A percentile compares a stretch with the other conserved stretches of the same genome.
Evolutionary conservation across 1,140 invertebrate species (phyloP).

Genomic region (Drosophila ambigua): DNA sequence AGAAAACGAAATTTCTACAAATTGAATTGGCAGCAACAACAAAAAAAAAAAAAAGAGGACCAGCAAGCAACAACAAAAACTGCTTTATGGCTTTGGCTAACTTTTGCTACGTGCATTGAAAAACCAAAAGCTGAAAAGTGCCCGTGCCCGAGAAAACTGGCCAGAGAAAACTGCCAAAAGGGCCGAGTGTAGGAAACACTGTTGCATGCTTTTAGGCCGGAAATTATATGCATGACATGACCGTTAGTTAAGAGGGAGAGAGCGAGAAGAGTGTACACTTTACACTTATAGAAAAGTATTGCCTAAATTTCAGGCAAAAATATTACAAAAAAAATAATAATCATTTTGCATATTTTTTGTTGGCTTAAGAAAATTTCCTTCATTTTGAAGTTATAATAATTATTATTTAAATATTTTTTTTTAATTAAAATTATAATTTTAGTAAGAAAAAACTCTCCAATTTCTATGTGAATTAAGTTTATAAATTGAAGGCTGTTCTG

Average conservation of each 20-base stretch:
- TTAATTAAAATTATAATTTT: too few species aligned
- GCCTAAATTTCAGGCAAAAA: too few species aligned
- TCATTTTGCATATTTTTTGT: too few species aligned
- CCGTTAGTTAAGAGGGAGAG: conserved; percentile 26
- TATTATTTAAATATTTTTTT: too few species aligned
- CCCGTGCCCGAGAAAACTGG: neutral
- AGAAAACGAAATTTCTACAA: conserved; percentile 49
- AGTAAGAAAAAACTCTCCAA: too few species aligned
- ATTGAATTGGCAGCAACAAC: conserved; percentile 61
- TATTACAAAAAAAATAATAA: too few species aligned
- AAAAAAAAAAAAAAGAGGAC: conserved; percentile 8
- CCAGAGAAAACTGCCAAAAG: neutral
- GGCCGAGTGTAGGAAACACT: conserved; percentile 37
- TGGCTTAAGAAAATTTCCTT: too few species aligned
- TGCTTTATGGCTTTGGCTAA: conserved; percentile 77
- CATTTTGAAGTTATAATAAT: too few species aligned
- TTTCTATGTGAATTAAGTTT: too few species aligned
- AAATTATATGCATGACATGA: conserved; percentile 58
- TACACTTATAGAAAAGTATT: too few species aligned
- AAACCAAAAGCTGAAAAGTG: conserved; percentile 42
- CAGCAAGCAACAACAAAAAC: conserved; percentile 49
- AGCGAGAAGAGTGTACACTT: neutral
- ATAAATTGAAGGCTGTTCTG: too few species aligned
- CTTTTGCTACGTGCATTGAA: conserved; percentile 71
- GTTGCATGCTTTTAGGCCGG: conserved; percentile 75